These are phyloP conservation scores for Morpho deidamia DNA, from an alignment of 2,888 invertebrate species.

Conservation along the genomic window DNA sequence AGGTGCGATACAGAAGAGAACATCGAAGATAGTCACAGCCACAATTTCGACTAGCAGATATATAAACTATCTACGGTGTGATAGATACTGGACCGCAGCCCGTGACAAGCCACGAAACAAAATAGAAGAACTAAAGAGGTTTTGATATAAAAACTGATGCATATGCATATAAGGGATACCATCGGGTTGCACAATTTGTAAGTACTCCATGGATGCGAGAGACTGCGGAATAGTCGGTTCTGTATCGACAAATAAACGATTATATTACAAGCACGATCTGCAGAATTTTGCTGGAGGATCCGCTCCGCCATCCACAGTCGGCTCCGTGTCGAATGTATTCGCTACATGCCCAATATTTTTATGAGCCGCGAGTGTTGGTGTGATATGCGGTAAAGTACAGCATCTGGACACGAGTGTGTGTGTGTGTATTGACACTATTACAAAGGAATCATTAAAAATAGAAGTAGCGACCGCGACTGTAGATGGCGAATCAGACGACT, in stretches of 20 bases:
- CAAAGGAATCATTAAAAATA: not conserved
- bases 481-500: slow-evolving; percentile 16
- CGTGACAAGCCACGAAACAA: slow-evolving; percentile 40
- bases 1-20: slow-evolving; percentile 43
- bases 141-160: slow-evolving; percentile 51
- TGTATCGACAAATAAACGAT: slow-evolving; percentile 74
- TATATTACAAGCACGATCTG: slow-evolving; percentile 64
- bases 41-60: slow-evolving; percentile 61
- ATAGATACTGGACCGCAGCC: slow-evolving; percentile 29
- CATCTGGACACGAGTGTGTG: too few relatives aligned
- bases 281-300: slow-evolving; percentile 25
- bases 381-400: too few relatives aligned
- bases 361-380: too few relatives aligned
- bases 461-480: not conserved
- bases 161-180: slow-evolving; percentile 69
- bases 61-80: slow-evolving; percentile 46
- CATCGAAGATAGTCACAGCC: slow-evolving; percentile 68
- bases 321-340: not conserved
- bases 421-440: too few relatives aligned
- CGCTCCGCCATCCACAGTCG: slow-evolving; percentile 25
- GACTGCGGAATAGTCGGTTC: slow-evolving; percentile 75
- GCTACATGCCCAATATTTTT: too few relatives aligned
- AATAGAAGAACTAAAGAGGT: slow-evolving; percentile 39
- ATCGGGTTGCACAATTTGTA: slow-evolving; percentile 75
- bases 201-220: slow-evolving; percentile 75